A percentile compares a stretch with the other conserved stretches of the same genome.
phyloP scores from a whole-genome alignment of 2,797 vertebrate genomes.

The Crenichthys baileyi region DNA sequence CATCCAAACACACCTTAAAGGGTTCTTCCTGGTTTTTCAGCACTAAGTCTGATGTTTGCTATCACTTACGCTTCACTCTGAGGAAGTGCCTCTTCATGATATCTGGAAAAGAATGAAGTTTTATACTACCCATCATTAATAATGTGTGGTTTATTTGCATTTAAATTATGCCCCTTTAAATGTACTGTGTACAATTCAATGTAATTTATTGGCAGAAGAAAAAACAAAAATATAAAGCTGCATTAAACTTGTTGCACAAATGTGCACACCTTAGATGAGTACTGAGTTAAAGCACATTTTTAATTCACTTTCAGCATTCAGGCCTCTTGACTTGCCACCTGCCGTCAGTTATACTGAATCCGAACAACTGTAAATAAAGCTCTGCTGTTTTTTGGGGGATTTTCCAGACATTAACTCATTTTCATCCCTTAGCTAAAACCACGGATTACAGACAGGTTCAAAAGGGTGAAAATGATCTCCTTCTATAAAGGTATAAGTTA shows the following conservation, averaged over 20 bases:
- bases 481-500: neutral
- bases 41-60: constrained; percentile 25
- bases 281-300: no score
- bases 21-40: constrained; percentile 30
- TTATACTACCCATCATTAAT: neutral
- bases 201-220: no score
- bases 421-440: neutral
- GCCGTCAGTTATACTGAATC: neutral
- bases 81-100: constrained; percentile 19
- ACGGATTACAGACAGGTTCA: neutral
- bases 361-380: neutral
- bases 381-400: neutral
- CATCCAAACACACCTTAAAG: constrained; percentile 62
- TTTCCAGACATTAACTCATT: neutral
- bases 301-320: no score
- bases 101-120: constrained; percentile 21
- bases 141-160: neutral
- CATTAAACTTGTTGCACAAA: no score
- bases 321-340: neutral
- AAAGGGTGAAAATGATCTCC: neutral
- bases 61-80: constrained; percentile 27
- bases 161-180: neutral
- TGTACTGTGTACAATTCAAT: no score
- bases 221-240: no score
- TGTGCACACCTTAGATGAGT: no score